These are phyloP conservation scores for Penaeus indicus DNA, from an alignment of 1,140 invertebrate species.

Conservation along the genomic window DNA sequence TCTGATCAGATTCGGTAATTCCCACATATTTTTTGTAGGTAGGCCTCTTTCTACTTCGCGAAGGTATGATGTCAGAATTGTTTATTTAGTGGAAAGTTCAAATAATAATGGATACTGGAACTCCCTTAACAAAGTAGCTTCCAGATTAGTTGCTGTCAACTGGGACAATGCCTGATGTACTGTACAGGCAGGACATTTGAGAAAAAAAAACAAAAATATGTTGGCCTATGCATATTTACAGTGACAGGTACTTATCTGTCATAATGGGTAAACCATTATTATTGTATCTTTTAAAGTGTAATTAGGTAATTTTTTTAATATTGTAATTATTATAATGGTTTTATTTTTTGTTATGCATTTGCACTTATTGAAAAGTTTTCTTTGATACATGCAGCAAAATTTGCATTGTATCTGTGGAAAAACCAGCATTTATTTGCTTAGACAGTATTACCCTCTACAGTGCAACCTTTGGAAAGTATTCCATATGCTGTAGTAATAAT, in stretches of 20 bases:
- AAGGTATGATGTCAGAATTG: conserved; percentile 5
- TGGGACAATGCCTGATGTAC: conserved; percentile 13
- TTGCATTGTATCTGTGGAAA: neutral
- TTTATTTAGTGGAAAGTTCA: conserved; percentile 25
- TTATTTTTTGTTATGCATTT: too few relatives aligned
- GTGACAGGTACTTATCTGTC: too few relatives aligned
- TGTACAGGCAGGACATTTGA: neutral
- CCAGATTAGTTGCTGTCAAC: conserved; percentile 42
- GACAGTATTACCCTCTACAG: conserved; percentile 41
- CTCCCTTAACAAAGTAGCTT: conserved; percentile 39
- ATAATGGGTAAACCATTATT: too few relatives aligned
- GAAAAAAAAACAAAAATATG: too few relatives aligned
- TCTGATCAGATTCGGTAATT: conserved; percentile 31
- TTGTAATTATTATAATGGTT: too few relatives aligned
- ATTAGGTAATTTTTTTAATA: too few relatives aligned
- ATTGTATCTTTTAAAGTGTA: too few relatives aligned
- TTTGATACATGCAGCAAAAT: too few relatives aligned
- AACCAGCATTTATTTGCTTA: conserved; percentile 18
- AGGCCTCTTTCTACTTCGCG: conserved; percentile 20
- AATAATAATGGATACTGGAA: conserved; percentile 58
- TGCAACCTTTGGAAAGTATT: conserved; percentile 42
- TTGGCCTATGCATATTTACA: too few relatives aligned
- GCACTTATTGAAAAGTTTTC: too few relatives aligned
- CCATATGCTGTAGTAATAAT: conserved; percentile 54
- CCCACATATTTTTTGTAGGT: conserved; percentile 46